phyloP scores from a whole-genome alignment of 1,140 invertebrate species.

The Dysdera silvatica region DNA sequence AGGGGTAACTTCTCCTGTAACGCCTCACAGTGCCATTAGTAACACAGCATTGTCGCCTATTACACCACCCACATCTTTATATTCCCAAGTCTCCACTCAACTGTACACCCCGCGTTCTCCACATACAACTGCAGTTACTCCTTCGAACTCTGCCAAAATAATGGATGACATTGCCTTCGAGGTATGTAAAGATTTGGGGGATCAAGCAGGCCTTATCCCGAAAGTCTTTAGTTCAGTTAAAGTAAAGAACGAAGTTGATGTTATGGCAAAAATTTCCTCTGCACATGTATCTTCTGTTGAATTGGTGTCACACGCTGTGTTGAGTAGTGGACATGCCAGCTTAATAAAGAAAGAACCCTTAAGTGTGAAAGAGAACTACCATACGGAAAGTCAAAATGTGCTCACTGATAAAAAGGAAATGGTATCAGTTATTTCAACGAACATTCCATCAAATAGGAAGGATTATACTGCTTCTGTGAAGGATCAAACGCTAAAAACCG shows the following conservation, averaged over 20 bases:
- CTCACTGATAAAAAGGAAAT: slow-evolving; percentile 15
- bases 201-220: not conserved
- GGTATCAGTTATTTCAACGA: not conserved
- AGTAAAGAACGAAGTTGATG: slow-evolving; percentile 6
- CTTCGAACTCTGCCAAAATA: not conserved
- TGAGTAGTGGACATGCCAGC: too few species aligned
- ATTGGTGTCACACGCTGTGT: slow-evolving; percentile 4
- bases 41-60: slow-evolving; percentile 12
- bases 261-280: slow-evolving; percentile 13
- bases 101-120: slow-evolving; percentile 23
- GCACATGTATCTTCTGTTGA: slow-evolving; percentile 11
- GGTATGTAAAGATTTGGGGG: slow-evolving; percentile 3
- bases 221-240: slow-evolving; percentile 15
- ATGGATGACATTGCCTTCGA: not conserved
- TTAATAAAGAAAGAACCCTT: slow-evolving; percentile 18
- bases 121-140: not conserved
- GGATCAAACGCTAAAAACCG: slow-evolving; percentile 10
- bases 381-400: slow-evolving; percentile 17
- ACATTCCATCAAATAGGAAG: slow-evolving; percentile 13
- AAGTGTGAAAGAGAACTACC: slow-evolving; percentile 15
- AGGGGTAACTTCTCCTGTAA: slow-evolving; percentile 10
- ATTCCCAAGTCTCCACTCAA: not conserved
- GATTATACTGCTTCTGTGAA: not conserved
- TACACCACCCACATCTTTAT: slow-evolving; percentile 12
- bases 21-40: slow-evolving; percentile 3